Evolutionary conservation across 2,797 vertebrate genomes (phyloP).

Genomic region (Masticophis lateralis): DNA sequence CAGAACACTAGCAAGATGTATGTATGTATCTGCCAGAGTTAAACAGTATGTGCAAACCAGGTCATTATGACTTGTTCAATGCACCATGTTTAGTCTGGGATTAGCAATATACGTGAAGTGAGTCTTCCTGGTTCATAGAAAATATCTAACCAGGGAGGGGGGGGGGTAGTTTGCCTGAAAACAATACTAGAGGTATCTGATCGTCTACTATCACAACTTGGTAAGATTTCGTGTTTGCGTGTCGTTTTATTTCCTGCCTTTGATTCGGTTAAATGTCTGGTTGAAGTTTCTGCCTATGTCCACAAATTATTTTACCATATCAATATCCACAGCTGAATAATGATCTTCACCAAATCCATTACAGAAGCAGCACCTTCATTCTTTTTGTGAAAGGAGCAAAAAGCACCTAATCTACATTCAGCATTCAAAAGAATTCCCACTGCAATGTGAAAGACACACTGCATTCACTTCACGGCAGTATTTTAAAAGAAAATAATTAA

Average conservation of each 20-base stretch:
- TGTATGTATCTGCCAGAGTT: background rate
- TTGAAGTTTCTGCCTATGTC: constrained; percentile 14
- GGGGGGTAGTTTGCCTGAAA: background rate
- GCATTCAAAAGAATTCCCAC: constrained; percentile 38
- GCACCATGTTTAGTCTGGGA: background rate
- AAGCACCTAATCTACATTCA: constrained; percentile 54
- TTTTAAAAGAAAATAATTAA: constrained; percentile 11
- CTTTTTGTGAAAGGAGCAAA: constrained; percentile 18
- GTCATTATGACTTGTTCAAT: background rate
- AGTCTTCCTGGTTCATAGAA: too few species aligned
- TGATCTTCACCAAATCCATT: constrained; percentile 33
- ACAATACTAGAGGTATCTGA: background rate
- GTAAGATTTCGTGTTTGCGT: background rate
- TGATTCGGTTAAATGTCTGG: background rate
- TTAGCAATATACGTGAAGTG: background rate
- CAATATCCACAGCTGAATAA: constrained; percentile 16
- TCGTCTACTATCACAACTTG: background rate
- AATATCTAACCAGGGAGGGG: background rate
- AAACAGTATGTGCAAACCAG: background rate
- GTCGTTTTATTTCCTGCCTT: background rate
- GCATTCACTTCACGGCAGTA: constrained; percentile 23
- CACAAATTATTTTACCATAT: constrained; percentile 20
- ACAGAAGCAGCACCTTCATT: constrained; percentile 40
- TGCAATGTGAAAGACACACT: constrained; percentile 36
- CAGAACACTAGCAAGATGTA: background rate